Base-by-base conservation (phyloP, 2,888 invertebrate species). In the Archaeoteleia sp. region DNA sequence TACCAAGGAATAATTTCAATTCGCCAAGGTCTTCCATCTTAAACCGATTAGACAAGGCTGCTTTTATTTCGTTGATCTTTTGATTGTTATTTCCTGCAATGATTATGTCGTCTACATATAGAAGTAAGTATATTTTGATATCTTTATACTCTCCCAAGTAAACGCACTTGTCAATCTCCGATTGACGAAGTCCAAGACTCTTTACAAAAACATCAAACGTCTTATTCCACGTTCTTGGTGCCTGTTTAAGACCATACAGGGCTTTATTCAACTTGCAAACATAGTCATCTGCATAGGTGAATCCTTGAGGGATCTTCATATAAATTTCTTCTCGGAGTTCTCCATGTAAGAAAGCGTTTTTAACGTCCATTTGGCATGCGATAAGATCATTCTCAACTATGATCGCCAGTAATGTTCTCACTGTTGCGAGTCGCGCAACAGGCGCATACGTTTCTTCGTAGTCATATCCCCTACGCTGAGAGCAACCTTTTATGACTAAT, bases 221-320 rank as follows among this genome's bases (percentile, higher is more conserved):
- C 43, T 71, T 48, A 32, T 79, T 73, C 78, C 78, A 80, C 8
- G 51, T 60, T 51, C 72, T 43, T 23, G 74, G 76, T 17, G 77
- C 71, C 66, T 78, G 78, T 51, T 76, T 78, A 0, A 77, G 49
- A 1, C 79, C 80, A 67, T 79, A 79, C n/a, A 80, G 57, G 5
- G 57, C n/a, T 57, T 76, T 75, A 10, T 71, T 65, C 7, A 78
- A 32, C 54, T 76, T 76, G 34, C 67, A 70, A 1, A 77, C 72
- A 8, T 40, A 14, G 30, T 63, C 13, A 57, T 40, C n/a, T 13
- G 12, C 27, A 10, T 2, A 25, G 0, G 32, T 9, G n/a, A 60
- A n/a, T 58, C 57, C 62, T 10, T 42, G 49, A 6, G 67, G 61
- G 1, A 49, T 8, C 30, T 62, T 62, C 61, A 77, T 78, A 65